Conservation (phyloP, 2,888 invertebrate genomes). For the Apodemia mormo region DNA sequence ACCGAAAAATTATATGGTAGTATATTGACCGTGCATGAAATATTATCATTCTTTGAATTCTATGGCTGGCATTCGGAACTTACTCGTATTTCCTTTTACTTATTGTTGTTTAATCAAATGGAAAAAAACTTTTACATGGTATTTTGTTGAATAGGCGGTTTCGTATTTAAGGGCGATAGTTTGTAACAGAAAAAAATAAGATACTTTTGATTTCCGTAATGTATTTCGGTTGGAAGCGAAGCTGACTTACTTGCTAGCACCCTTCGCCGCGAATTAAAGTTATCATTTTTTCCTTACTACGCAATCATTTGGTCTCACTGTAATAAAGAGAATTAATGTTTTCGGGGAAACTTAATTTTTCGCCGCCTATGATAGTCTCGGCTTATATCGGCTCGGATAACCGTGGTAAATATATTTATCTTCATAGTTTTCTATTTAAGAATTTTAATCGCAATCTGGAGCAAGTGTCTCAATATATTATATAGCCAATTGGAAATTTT, state of each 20-base stretch:
- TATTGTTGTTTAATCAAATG: slow-evolving; percentile 50
- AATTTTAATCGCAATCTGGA: too few species aligned
- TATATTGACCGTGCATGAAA: slow-evolving; percentile 23
- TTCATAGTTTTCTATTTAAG: too few species aligned
- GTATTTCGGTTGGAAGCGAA: background rate
- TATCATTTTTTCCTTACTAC: too few species aligned
- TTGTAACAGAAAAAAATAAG: background rate
- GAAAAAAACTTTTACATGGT: slow-evolving; percentile 46
- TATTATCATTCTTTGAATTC: slow-evolving; percentile 34
- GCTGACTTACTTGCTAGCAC: background rate
- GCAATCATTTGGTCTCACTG: too few species aligned
- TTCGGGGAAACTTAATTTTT: too few species aligned
- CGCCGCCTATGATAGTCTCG: too few species aligned
- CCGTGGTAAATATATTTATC: too few species aligned
- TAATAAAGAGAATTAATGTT: too few species aligned
- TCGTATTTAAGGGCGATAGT: background rate
- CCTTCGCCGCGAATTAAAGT: background rate
- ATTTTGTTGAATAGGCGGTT: slow-evolving; percentile 38
- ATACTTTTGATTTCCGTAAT: background rate
- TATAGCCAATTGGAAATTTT: too few species aligned
- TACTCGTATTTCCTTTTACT: slow-evolving; percentile 27
- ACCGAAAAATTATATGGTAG: background rate
- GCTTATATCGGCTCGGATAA: too few species aligned
- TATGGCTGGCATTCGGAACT: slow-evolving; percentile 36
- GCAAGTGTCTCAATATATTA: too few species aligned